phyloP scores from a whole-genome alignment of 2,113 vertebrate species.

The Psephotus haematonotus region DNA sequence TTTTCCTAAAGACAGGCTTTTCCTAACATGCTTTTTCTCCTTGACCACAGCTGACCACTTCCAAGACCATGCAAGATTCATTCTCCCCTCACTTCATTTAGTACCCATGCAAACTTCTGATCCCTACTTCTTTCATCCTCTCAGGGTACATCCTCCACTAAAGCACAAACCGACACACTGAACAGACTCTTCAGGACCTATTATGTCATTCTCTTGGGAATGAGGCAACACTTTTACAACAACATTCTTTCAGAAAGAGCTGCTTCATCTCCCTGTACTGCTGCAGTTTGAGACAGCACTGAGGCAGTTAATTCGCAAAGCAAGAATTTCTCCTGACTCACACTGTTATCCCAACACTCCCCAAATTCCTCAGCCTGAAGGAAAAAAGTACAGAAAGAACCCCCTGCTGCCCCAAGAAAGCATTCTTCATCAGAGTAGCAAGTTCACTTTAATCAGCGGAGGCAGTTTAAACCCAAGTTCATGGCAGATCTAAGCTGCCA shows the following conservation, averaged over 20 bases:
- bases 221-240: background rate
- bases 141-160: background rate
- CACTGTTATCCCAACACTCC: constrained; percentile 48
- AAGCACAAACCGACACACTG: background rate
- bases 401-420: constrained; percentile 1
- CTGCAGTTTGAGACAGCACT: background rate
- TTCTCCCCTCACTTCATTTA: background rate
- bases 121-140: background rate
- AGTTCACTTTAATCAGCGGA: constrained; percentile 57
- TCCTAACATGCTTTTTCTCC: background rate
- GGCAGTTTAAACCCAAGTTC: constrained; percentile 53
- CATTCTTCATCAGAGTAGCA: constrained; percentile 53
- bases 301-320: constrained; percentile 12
- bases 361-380: constrained; percentile 41
- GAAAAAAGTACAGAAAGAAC: background rate
- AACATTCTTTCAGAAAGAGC: background rate
- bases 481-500: constrained; percentile 47
- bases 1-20: background rate
- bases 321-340: constrained; percentile 35
- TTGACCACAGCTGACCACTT: background rate
- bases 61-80: background rate
- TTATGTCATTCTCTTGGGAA: background rate
- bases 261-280: background rate
- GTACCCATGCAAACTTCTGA: background rate
- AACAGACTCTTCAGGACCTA: background rate